Evolutionary conservation across 2,797 vertebrate species (phyloP).

Genomic region (Alectoris magna): DNA sequence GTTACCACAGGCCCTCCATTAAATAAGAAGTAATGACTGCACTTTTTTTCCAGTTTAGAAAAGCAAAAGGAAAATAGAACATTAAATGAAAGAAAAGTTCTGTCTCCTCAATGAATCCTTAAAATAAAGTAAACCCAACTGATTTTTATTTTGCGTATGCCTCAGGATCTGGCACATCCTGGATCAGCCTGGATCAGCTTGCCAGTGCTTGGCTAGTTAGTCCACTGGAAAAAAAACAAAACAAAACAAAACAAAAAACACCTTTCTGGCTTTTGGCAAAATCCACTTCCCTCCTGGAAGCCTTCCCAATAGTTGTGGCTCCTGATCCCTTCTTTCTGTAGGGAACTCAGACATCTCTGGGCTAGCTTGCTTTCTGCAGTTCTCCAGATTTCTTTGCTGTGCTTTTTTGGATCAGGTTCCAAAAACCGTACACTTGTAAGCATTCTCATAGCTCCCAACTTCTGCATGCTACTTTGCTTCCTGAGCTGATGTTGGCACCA

Average conservation of each 20-base stretch:
- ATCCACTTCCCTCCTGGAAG: background rate
- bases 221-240: background rate
- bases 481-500: slow-evolving; percentile 36
- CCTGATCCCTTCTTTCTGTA: background rate
- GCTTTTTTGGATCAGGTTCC: slow-evolving; percentile 17
- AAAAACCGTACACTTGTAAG: slow-evolving; percentile 11
- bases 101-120: background rate
- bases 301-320: background rate
- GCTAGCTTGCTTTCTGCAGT: background rate
- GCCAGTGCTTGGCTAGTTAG: background rate
- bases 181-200: background rate
- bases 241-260: too few relatives aligned
- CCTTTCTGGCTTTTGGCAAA: background rate
- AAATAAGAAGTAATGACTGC: background rate
- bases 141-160: background rate
- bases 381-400: background rate
- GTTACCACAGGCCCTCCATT: background rate
- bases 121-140: background rate
- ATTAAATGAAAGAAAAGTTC: background rate
- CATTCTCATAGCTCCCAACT: slow-evolving; percentile 10
- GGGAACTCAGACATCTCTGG: background rate
- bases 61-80: background rate
- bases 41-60: background rate
- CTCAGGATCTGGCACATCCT: background rate
- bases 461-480: slow-evolving; percentile 18